Conservation (phyloP, 2,113 vertebrate genomes). For the Perca fluviatilis region DNA sequence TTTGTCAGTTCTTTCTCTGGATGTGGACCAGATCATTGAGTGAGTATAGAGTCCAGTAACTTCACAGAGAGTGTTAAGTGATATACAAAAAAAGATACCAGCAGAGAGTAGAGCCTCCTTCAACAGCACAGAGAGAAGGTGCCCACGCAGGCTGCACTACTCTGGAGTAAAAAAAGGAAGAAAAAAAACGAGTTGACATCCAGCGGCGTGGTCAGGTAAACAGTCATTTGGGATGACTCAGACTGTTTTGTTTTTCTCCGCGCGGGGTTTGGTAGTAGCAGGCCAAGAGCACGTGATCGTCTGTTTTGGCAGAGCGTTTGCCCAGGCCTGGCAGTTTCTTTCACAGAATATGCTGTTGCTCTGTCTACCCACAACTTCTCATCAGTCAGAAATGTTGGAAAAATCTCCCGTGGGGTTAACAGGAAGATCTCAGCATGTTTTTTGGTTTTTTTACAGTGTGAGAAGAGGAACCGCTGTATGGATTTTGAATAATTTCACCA, state of each 20-base stretch:
- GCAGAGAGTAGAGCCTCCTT: conserved; percentile 40
- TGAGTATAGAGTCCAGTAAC: conserved; percentile 21
- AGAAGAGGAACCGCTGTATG: conserved; percentile 53
- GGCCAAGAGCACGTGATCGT: conserved; percentile 52
- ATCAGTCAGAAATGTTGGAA: conserved; percentile 16
- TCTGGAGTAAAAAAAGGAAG: conserved; percentile 43
- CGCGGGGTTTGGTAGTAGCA: conserved; percentile 55
- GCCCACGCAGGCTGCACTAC: conserved; percentile 35
- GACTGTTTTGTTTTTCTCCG: conserved; percentile 70
- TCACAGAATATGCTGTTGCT: conserved; percentile 31
- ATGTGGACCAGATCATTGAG: conserved; percentile 43
- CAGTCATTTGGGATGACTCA: conserved; percentile 81
- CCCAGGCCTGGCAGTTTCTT: conserved; percentile 39
- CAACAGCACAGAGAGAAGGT: conserved; percentile 15
- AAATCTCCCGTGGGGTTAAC: conserved; percentile 22
- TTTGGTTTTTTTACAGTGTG: conserved; percentile 32
- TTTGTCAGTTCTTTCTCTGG: conserved; percentile 57
- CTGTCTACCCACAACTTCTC: conserved; percentile 48
- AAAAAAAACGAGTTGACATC: conserved; percentile 57
- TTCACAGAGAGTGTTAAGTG: conserved; percentile 28
- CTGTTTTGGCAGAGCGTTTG: conserved; percentile 59
- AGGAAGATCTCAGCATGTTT: conserved; percentile 26
- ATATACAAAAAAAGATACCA: conserved; percentile 26
- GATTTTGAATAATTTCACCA: conserved; percentile 39
- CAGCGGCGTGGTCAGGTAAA: conserved; percentile 75